These are phyloP conservation scores for Threskiornis aethiopicus DNA, from an alignment of 2,797 vertebrate genomes.

Conservation along the genomic window DNA sequence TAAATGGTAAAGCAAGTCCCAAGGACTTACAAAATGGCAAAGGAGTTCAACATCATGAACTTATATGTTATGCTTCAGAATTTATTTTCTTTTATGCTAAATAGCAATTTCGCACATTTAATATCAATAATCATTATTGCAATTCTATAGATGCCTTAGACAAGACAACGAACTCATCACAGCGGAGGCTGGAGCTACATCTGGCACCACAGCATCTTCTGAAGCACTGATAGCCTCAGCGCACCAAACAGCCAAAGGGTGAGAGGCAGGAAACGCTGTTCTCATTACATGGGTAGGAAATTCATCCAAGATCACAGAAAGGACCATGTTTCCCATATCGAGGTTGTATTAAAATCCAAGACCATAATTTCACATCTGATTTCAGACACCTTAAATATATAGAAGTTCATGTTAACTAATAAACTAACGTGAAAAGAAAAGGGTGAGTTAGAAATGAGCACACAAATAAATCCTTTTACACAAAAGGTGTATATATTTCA, in stretches of 20 bases:
- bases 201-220: too few species aligned
- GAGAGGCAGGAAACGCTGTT: not conserved
- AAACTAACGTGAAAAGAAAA: not conserved
- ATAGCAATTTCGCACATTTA: not conserved
- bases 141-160: not conserved
- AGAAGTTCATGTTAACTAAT: not conserved
- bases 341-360: not conserved
- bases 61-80: not conserved
- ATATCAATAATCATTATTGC: not conserved
- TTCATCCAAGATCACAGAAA: not conserved
- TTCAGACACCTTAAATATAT: not conserved
- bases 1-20: not conserved
- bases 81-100: not conserved
- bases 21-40: not conserved
- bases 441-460: not conserved
- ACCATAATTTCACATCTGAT: not conserved
- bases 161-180: too few species aligned
- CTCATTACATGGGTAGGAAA: not conserved
- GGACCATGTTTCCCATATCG: not conserved
- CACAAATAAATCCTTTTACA: not conserved
- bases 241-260: not conserved
- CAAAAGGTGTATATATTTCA: not conserved
- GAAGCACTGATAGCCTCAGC: fast-evolving
- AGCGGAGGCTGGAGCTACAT: not conserved
- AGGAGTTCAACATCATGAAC: not conserved